Base-by-base conservation (phyloP, 2,797 vertebrate genomes). In the Pachyuromys duprasi region DNA sequence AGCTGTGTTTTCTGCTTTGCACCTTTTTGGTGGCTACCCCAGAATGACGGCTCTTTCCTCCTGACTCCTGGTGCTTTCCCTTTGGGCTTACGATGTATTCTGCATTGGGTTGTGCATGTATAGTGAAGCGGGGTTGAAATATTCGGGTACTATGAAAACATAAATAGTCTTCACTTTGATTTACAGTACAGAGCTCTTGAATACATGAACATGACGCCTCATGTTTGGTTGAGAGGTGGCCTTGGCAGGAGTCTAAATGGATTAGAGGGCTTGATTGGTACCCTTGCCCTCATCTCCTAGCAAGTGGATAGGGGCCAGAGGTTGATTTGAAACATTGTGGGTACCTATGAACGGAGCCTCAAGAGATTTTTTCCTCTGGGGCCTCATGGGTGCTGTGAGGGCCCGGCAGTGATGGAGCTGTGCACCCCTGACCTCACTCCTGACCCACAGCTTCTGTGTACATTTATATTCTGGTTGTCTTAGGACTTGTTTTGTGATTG, bases 61-160 rank as follows among this genome's bases (percentile, higher is more conserved):
- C 53, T 72, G 3, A 70, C 45, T 72, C 95, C 76, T 90, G 70
- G 81, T 79, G 7, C 69, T 89, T 92, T 80, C 39, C 28, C 11
- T 65, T 57, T 80, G 86, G 5, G 15, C 12, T 57, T 86, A 3
- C 67, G 31, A 20, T 62, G 18, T 26, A 75, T 80, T 72, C 15
- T 70, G 67, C 26, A 81, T 79, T 94, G 53, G 65, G 76, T 95
- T 82, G 39, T 83, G 28, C 62, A n/a, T n/a, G 1, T 53, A 31
- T 70, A 15, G 11, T 13, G 53, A 87, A 9, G 20, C 76, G 67
- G 15, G 7, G 36, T 72, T 93, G 75, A 76, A 24, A 18, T 74
- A 45, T 67, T 79, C 2, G 65, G 6, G 42, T 79, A 69, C 42
- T 18, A 6, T 65, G 45, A 22, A 89, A 20, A 75, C 18, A 0